A percentile compares a stretch with the other conserved stretches of the same genome.
phyloP scores from a whole-genome alignment of 2,888 invertebrate genomes.

The Drosophila pullipes region DNA sequence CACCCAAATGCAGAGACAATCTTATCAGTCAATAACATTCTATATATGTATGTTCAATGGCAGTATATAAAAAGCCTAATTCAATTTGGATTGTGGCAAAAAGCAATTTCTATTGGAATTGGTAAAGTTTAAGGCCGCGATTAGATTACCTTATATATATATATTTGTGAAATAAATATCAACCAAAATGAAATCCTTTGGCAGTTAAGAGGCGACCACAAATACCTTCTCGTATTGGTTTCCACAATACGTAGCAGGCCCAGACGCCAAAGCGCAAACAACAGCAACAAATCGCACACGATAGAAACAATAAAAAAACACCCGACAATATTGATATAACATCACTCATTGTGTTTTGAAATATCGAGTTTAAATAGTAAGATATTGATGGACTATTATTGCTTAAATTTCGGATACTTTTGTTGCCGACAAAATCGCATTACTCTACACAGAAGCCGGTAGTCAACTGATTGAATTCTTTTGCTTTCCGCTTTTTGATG shows the following conservation, averaged over 20 bases:
- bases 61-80: slow-evolving; percentile 3
- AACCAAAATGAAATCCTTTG: slow-evolving; percentile 19
- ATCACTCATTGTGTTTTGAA: slow-evolving; percentile 49
- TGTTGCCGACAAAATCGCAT: slow-evolving; percentile 1
- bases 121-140: slow-evolving; percentile 24
- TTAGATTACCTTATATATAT: slow-evolving; percentile 21
- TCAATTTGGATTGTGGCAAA: slow-evolving; percentile 12
- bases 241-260: slow-evolving; percentile 61
- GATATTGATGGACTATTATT: neutral
- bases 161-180: neutral
- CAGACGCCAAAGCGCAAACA: slow-evolving; percentile 72
- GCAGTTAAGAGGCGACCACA: neutral
- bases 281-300: slow-evolving; percentile 66
- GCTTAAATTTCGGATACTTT: neutral
- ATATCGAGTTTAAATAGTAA: neutral
- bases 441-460: slow-evolving; percentile 17
- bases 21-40: slow-evolving; percentile 27
- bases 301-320: slow-evolving; percentile 71
- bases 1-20: neutral
- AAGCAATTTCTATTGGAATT: slow-evolving; percentile 5
- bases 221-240: slow-evolving; percentile 40
- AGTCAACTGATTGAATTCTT: slow-evolving; percentile 36
- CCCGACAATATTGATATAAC: slow-evolving; percentile 67
- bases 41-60: neutral
- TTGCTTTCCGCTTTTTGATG: slow-evolving; percentile 8